Conservation (phyloP, 2,797 vertebrate genomes). For the Chelmon rostratus region DNA sequence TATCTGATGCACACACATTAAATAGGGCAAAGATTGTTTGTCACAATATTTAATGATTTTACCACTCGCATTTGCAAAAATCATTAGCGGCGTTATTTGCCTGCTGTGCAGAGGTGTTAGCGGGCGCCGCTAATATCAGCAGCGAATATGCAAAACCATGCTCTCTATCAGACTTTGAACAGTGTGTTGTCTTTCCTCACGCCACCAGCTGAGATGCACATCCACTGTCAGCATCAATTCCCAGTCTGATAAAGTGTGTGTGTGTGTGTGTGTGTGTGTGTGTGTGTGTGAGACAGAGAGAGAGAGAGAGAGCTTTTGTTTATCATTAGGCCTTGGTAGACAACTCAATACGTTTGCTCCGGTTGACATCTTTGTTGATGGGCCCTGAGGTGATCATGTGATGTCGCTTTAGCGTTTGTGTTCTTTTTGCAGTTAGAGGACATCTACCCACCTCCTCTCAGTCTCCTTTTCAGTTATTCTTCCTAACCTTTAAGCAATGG, state of each 20-base stretch:
- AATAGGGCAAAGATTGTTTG: slow-evolving; percentile 60
- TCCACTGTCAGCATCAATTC: slow-evolving; percentile 65
- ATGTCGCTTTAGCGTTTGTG: slow-evolving; percentile 46
- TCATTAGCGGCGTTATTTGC: slow-evolving; percentile 75
- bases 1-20: slow-evolving; percentile 49
- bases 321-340: slow-evolving; percentile 59
- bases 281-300: slow-evolving; percentile 15
- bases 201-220: slow-evolving; percentile 71
- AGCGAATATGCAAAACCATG: slow-evolving; percentile 73
- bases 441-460: not conserved
- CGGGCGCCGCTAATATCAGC: slow-evolving; percentile 65
- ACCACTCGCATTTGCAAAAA: slow-evolving; percentile 76
- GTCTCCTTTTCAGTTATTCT: slow-evolving; percentile 1
- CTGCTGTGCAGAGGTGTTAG: slow-evolving; percentile 70
- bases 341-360: slow-evolving; percentile 58
- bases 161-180: slow-evolving; percentile 75
- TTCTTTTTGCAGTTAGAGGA: slow-evolving; percentile 33
- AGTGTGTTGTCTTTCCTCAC: slow-evolving; percentile 59
- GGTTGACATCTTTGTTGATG: slow-evolving; percentile 61
- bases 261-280: slow-evolving; percentile 10
- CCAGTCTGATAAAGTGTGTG: slow-evolving; percentile 48
- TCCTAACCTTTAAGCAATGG: not conserved
- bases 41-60: slow-evolving; percentile 75
- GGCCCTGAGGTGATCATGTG: slow-evolving; percentile 51
- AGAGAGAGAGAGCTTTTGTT: slow-evolving; percentile 46